Percentiles rank a stretch among this genome's conserved stretches.
Evolutionary conservation across 64 coral and sea anemone species (phyloP).

Genomic region (Pocillopora damicornis): DNA sequence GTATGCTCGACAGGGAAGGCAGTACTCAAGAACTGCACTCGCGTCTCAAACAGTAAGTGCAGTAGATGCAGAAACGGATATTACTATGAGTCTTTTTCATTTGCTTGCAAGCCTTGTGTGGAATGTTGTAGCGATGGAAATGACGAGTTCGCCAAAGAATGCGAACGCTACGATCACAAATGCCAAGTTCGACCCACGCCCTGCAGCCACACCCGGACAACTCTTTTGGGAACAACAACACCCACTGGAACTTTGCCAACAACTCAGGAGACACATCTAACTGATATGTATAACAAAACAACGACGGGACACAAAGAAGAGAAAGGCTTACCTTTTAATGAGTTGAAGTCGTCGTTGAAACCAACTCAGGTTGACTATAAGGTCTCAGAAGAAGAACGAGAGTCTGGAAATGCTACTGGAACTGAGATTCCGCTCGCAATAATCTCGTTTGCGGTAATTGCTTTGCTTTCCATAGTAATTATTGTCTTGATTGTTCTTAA

Average conservation of each 20-base stretch:
- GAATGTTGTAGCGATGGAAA: constrained; percentile 24
- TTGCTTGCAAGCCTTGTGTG: constrained; percentile 23
- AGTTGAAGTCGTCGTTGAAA: neutral
- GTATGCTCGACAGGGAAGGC: constrained; percentile 8
- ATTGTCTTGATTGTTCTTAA: neutral
- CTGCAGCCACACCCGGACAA: neutral
- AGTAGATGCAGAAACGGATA: constrained; percentile 9
- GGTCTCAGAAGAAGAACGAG: neutral
- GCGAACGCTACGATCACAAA: neutral
- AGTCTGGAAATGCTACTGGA: too few relatives aligned
- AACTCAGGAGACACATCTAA: neutral
- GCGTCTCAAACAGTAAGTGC: constrained; percentile 13
- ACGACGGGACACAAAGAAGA: too few relatives aligned
- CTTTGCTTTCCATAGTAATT: neutral
- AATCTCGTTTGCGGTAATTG: neutral
- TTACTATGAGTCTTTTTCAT: constrained; percentile 5
- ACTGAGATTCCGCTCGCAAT: neutral
- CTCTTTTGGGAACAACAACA: neutral
- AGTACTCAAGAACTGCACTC: constrained; percentile 30
- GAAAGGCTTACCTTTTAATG: too few relatives aligned
- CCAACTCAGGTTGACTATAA: neutral
- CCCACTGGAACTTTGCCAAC: neutral
- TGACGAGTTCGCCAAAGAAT: neutral
- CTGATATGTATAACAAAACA: neutral
- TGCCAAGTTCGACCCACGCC: neutral